Conservation (phyloP, 2,113 vertebrate species). For the Toxotes jaculatrix region DNA sequence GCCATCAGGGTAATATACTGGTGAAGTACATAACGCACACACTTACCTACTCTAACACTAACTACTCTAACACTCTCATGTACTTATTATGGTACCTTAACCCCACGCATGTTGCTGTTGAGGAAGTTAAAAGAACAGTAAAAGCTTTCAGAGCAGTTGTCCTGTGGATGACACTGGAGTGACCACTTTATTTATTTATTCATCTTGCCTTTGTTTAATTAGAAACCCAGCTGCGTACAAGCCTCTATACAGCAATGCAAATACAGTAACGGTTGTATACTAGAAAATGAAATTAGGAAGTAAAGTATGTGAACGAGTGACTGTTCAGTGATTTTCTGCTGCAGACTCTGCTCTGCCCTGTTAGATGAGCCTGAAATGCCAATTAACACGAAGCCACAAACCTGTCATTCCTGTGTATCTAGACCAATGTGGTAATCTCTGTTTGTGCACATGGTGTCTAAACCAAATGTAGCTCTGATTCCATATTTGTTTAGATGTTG, state of each 20-base stretch:
- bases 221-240: not conserved
- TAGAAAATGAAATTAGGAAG: not conserved
- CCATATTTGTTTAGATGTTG: constrained; percentile 37
- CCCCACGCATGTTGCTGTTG: too few species aligned
- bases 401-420: constrained; percentile 5
- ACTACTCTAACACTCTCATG: not conserved
- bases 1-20: too few species aligned
- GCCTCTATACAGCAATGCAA: not conserved
- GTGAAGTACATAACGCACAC: too few species aligned
- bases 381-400: constrained; percentile 12
- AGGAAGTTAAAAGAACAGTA: not conserved
- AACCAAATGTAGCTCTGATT: constrained; percentile 17
- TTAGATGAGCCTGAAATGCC: constrained; percentile 7
- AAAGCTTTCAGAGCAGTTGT: not conserved
- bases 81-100: not conserved
- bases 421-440: constrained; percentile 49
- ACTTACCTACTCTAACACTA: too few species aligned
- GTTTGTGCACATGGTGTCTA: constrained; percentile 40
- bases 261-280: too few species aligned
- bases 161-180: not conserved
- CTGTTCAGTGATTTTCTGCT: not conserved
- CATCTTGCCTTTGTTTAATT: not conserved
- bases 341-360: not conserved
- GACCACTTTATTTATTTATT: not conserved
- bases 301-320: not conserved